Percentiles rank a stretch among this genome's conserved stretches.
These are phyloP conservation scores for Philaethria dido DNA, from an alignment of 2,888 invertebrate genomes.

Conservation along the genomic window DNA sequence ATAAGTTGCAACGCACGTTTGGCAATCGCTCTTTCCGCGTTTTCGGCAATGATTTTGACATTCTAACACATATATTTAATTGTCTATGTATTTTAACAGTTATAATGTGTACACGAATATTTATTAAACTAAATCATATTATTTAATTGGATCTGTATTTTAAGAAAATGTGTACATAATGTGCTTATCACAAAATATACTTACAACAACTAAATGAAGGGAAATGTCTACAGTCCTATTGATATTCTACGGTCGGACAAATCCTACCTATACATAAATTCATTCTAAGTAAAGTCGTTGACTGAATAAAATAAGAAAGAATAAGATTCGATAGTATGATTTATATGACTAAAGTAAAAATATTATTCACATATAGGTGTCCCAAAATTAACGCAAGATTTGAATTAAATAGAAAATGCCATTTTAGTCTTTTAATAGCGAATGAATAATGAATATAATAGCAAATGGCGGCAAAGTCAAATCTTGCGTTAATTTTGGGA, in stretches of 20 bases:
- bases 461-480: too few species aligned
- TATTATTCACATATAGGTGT: too few species aligned
- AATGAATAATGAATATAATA: too few species aligned
- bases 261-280: neutral
- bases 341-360: neutral
- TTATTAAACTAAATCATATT: neutral
- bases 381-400: too few species aligned
- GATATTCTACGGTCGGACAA: conserved; percentile 16
- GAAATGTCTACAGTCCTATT: conserved; percentile 13
- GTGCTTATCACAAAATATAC: neutral
- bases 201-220: neutral
- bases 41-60: conserved; percentile 43
- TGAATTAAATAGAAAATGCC: too few species aligned
- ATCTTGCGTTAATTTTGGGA: too few species aligned
- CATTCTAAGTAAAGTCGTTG: conserved; percentile 27
- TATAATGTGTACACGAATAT: neutral
- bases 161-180: neutral
- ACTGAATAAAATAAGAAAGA: conserved; percentile 20
- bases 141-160: neutral
- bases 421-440: too few species aligned
- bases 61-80: conserved; percentile 39
- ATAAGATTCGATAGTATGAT: neutral
- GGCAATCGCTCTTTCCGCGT: conserved; percentile 42
- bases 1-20: conserved; percentile 42
- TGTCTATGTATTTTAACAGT: conserved; percentile 35